A percentile compares a stretch with the other conserved stretches of the same genome.
Conservation (phyloP, 2,797 vertebrate species). For the Hafferia zeledoni region DNA sequence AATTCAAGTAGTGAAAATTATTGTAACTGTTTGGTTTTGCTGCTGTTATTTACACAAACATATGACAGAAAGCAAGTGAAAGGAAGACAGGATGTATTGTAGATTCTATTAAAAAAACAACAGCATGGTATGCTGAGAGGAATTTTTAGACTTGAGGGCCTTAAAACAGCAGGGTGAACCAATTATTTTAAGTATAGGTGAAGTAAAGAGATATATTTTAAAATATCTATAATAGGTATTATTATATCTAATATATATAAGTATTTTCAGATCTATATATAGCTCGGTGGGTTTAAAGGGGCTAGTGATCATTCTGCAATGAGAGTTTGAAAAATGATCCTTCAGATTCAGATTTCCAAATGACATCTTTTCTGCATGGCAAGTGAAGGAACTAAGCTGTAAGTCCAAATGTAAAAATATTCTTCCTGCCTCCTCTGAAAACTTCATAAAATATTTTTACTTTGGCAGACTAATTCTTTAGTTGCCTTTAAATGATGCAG, state of each 20-base stretch:
- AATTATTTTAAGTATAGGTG: neutral
- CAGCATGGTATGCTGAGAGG: rapidly evolving
- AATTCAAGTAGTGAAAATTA: neutral
- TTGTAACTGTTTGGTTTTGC: neutral
- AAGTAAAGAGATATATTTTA: neutral
- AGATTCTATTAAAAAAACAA: neutral
- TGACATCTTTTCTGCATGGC: neutral
- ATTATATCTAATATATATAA: neutral
- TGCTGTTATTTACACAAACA: neutral
- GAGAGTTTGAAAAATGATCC: neutral
- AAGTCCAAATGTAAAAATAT: neutral
- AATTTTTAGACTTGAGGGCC: neutral
- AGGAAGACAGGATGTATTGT: neutral
- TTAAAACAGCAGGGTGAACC: neutral
- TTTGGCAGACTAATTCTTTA: neutral
- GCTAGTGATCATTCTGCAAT: neutral
- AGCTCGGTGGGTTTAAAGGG: neutral
- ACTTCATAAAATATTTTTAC: neutral
- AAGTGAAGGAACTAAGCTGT: neutral
- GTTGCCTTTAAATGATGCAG: neutral
- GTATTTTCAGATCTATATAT: neutral
- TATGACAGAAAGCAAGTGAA: conserved; percentile 10
- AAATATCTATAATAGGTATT: neutral
- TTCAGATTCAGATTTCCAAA: neutral
- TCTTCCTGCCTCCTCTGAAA: neutral